These are phyloP conservation scores for Perca fluviatilis DNA, from an alignment of 2,113 vertebrate genomes.

Conservation along the genomic window DNA sequence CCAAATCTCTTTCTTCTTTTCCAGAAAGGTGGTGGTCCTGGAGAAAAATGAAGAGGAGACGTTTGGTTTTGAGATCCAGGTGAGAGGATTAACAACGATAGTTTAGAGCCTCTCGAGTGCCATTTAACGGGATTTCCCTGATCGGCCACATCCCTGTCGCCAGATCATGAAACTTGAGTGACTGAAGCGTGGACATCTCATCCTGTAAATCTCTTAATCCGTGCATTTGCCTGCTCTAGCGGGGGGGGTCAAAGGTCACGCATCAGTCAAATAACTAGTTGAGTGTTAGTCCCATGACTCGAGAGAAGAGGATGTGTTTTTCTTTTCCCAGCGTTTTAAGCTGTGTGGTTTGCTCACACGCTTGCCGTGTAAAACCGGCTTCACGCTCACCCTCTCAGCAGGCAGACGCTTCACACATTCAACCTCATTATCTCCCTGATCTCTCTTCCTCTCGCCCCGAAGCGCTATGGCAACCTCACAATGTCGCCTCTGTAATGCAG, in stretches of 20 bases:
- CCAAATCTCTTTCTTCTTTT: slow-evolving; percentile 1
- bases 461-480: slow-evolving; percentile 25
- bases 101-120: background rate
- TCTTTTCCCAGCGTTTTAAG: slow-evolving; percentile 46
- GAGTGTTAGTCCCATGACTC: slow-evolving; percentile 60
- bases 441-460: slow-evolving; percentile 13
- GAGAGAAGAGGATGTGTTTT: background rate
- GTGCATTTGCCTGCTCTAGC: background rate
- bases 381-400: background rate
- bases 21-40: slow-evolving; percentile 90
- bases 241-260: slow-evolving; percentile 33
- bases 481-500: slow-evolving; percentile 1
- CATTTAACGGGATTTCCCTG: slow-evolving; percentile 39
- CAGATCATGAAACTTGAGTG: slow-evolving; percentile 6
- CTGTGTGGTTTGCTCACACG: slow-evolving; percentile 62
- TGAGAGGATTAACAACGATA: slow-evolving; percentile 70
- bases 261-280: slow-evolving; percentile 2
- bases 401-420: slow-evolving; percentile 30
- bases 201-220: slow-evolving; percentile 50
- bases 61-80: slow-evolving; percentile 98
- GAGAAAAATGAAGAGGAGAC: slow-evolving; percentile 91
- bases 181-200: slow-evolving; percentile 9
- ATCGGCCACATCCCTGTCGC: background rate
- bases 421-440: slow-evolving; percentile 34
- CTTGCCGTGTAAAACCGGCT: slow-evolving; percentile 38